Evolutionary conservation across 2,113 vertebrate genomes (phyloP), one percentile per base, ranked within the genome.

Genomic region (Capricornis sumatraensis): DNA sequence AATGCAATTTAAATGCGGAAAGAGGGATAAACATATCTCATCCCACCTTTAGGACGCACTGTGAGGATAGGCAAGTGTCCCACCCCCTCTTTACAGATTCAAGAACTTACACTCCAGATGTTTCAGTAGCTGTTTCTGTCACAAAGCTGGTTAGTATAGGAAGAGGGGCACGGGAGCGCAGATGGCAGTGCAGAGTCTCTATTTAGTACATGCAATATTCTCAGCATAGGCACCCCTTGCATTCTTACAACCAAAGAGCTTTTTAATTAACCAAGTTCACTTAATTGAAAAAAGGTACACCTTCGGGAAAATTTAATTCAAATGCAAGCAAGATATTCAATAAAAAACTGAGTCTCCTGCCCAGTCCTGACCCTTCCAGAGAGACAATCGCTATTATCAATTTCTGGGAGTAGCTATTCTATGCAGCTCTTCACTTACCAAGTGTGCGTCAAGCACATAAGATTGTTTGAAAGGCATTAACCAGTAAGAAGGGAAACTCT

Each of bases 231-330:
- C 5, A 79, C 3, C 3, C n/a, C 45, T 43, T 43, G 43, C 0
- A 2, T 50, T 62, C 58, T 84, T 84, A 43, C 5, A 36, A 27
- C 17, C 55, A 55, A 55, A 60, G 5, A 7, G 3, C 50, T 87
- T 43, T 55, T 55, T 67, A 89, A 95, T 95, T 96, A 94, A 52
- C 64, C 30, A 79, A 57, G 50, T 43, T 92, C 62, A 55, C 57
- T 90, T 94, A 95, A 95, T 78, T 95, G 78, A 71, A 94, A 94
- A 97, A 78, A 16, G 30, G 88, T 36, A 93, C 1, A 7, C 86
- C 82, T 40, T 78, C 3, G 89, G 62, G 50, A 83, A 92, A 87
- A 19, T 87, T 52, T 89, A 95, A 96, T 89, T 96, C 87, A 94
- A 67, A 85, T 30, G 33, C 6, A 53, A 91, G 23, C 67, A 83